A percentile compares a stretch with the other conserved stretches of the same genome.
Evolutionary conservation across 2,113 vertebrate genomes (phyloP).

Genomic region (Tachycineta bicolor): DNA sequence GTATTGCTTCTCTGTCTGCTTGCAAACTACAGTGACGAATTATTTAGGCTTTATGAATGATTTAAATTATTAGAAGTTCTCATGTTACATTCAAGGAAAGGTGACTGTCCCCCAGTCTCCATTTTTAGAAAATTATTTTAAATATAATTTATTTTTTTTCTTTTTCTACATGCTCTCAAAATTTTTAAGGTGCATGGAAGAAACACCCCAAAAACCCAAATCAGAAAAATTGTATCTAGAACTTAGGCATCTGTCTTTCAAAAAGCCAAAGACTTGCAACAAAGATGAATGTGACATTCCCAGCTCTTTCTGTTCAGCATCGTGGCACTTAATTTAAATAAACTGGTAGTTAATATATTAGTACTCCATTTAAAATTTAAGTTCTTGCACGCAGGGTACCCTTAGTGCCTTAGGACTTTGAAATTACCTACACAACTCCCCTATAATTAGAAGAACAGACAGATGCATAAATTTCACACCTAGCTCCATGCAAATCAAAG

Average conservation of each 20-base stretch:
- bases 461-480: background rate
- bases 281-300: background rate
- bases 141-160: background rate
- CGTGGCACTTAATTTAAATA: background rate
- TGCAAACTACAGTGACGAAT: background rate
- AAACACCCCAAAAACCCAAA: background rate
- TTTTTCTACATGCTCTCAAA: background rate
- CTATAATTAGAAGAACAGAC: background rate
- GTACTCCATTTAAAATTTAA: background rate
- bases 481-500: background rate
- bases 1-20: background rate
- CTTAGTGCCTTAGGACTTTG: background rate
- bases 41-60: background rate
- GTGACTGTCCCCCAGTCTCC: background rate
- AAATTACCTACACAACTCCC: background rate
- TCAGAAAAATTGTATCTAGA: background rate
- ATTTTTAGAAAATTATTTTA: background rate
- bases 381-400: background rate
- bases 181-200: background rate
- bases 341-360: background rate
- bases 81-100: background rate
- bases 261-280: background rate
- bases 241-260: background rate
- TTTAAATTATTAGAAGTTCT: background rate
- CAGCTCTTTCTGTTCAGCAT: background rate